Conservation (phyloP, 2,113 vertebrate species). For the Tragelaphus scriptus region DNA sequence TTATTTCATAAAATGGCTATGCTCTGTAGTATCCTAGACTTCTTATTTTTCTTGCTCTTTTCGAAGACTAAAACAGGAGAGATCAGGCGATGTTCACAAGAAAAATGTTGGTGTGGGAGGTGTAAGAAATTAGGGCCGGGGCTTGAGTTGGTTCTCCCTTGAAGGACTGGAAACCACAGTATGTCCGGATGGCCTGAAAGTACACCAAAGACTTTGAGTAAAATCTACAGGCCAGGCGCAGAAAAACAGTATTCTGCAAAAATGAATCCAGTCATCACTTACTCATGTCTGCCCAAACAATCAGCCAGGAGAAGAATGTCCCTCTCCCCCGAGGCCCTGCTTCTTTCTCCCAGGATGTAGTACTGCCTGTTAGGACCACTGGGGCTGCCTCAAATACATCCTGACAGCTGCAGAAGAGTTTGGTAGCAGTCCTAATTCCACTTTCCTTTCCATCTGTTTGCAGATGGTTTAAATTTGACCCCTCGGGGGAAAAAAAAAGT, state of each 20-base stretch:
- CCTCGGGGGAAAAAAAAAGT: conserved; percentile 56
- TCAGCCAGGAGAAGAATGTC: conserved; percentile 18
- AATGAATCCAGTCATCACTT: conserved; percentile 61
- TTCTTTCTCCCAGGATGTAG: conserved; percentile 62
- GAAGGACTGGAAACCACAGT: background rate
- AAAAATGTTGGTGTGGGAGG: conserved; percentile 31
- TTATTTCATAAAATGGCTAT: background rate
- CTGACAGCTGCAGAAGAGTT: conserved; percentile 85
- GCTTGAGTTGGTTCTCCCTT: background rate
- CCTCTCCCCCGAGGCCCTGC: background rate
- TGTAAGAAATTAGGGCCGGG: background rate
- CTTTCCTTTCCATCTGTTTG: conserved; percentile 81
- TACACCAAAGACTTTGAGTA: background rate
- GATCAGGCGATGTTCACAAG: background rate
- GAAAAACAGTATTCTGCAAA: conserved; percentile 46
- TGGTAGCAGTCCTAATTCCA: conserved; percentile 79
- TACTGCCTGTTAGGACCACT: conserved; percentile 73
- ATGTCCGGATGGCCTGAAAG: background rate
- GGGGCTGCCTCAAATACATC: conserved; percentile 78
- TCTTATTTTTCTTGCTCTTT: background rate
- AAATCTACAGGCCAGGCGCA: background rate
- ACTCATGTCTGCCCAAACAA: conserved; percentile 55
- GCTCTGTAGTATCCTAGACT: background rate
- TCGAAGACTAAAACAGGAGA: background rate
- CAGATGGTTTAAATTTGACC: conserved; percentile 86